Evolutionary conservation across 2,888 invertebrate species (phyloP).

Genomic region (Strigamia maritima): DNA sequence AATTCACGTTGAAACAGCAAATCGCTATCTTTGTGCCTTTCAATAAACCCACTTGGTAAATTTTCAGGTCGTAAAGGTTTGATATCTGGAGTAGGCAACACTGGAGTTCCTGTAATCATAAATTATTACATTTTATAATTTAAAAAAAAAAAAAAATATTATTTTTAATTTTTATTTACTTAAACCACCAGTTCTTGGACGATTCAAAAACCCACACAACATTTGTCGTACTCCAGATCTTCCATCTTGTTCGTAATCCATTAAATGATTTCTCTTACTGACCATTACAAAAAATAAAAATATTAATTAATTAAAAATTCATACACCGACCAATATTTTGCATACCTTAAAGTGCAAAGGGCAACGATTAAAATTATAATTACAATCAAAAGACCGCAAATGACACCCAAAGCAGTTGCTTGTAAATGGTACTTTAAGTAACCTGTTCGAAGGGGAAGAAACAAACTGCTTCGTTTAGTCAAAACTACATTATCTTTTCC

Average conservation of each 20-base stretch:
- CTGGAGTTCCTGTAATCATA: constrained; percentile 54
- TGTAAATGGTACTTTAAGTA: constrained; percentile 35
- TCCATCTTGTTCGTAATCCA: constrained; percentile 13
- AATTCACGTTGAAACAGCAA: constrained; percentile 88
- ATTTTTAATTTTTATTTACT: neutral
- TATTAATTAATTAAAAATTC: neutral
- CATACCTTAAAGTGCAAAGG: constrained; percentile 34
- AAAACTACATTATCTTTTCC: constrained; percentile 40
- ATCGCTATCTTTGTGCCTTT: constrained; percentile 80
- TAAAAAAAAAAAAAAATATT: neutral
- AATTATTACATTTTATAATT: constrained; percentile 25
- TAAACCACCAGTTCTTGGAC: constrained; percentile 11
- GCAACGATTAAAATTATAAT: constrained; percentile 38
- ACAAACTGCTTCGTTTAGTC: constrained; percentile 38
- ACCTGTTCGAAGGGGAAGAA: constrained; percentile 31
- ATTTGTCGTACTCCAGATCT: neutral
- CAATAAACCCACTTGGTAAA: constrained; percentile 71
- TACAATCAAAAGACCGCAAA: constrained; percentile 37
- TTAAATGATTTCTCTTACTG: constrained; percentile 32
- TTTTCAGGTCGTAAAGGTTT: constrained; percentile 73
- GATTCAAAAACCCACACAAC: constrained; percentile 15
- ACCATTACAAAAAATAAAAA: neutral
- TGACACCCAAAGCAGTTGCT: constrained; percentile 38
- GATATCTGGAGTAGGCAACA: constrained; percentile 74
- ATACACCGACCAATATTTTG: too few relatives aligned